Evolutionary conservation across 2,888 invertebrate species (phyloP).

Genomic region (Glyphotaelius pellucidus): DNA sequence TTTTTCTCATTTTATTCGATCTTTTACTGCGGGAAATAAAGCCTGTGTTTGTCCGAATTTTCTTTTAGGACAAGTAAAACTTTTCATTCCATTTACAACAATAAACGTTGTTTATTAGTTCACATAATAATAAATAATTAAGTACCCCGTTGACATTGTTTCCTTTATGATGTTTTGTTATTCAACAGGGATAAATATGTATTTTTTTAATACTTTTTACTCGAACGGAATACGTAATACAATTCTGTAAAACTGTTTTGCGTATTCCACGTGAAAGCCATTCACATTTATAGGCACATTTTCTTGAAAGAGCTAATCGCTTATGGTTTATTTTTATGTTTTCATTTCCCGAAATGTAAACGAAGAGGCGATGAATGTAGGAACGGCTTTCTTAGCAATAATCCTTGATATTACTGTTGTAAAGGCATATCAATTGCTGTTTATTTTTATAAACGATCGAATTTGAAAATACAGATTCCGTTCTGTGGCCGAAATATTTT

Average conservation of each 20-base stretch:
- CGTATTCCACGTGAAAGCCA: conserved; percentile 27
- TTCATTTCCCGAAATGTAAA: not conserved
- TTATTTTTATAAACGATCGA: not conserved
- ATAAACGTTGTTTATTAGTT: conserved; percentile 51
- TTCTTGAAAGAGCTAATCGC: conserved; percentile 29
- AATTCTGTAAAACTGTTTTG: conserved; percentile 17
- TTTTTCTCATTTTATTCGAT: not conserved
- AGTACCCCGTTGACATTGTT: conserved; percentile 43
- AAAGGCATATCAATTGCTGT: not conserved
- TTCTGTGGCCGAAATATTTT: not conserved
- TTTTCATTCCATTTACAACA: conserved; percentile 20
- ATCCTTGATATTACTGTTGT: not conserved
- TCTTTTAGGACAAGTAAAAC: conserved; percentile 19
- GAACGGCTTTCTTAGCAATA: not conserved
- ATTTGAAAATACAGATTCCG: not conserved
- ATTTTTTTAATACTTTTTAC: conserved; percentile 21
- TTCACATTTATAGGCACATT: conserved; percentile 27
- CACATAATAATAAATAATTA: conserved; percentile 56
- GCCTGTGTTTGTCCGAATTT: conserved; percentile 17
- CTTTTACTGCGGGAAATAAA: conserved; percentile 12
- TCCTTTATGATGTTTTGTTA: conserved; percentile 35
- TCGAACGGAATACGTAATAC: not conserved
- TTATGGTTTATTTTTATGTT: conserved; percentile 18
- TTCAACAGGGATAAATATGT: conserved; percentile 14
- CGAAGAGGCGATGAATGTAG: not conserved